phyloP scores from a whole-genome alignment of 2,113 vertebrate species.

The Upupa epops region DNA sequence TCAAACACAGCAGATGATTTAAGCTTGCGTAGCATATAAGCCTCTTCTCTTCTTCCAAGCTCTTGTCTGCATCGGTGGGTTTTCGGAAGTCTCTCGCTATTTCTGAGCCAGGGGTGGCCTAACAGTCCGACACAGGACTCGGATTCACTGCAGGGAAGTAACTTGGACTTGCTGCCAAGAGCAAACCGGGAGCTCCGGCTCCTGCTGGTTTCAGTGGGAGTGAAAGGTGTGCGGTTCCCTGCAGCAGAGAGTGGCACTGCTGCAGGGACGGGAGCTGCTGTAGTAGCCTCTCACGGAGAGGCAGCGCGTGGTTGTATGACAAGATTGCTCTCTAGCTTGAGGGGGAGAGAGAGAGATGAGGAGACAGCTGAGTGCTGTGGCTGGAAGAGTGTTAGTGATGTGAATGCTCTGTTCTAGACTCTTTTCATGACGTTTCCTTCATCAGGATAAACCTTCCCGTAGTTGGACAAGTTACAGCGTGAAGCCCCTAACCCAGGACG shows the following conservation, averaged over 20 bases:
- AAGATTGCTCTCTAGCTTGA: not conserved
- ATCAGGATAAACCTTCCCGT: conserved; percentile 5
- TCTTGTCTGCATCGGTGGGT: not conserved
- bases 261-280: conserved; percentile 1
- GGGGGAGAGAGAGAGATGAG: not conserved
- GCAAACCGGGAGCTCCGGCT: not conserved
- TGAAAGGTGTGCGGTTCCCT: not conserved
- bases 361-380: conserved; percentile 38
- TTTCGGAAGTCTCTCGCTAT: conserved; percentile 30
- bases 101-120: conserved; percentile 9
- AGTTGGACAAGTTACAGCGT: not conserved
- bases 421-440: conserved; percentile 29
- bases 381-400: conserved; percentile 48
- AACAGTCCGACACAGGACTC: not conserved
- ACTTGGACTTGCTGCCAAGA: not conserved
- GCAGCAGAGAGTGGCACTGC: not conserved
- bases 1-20: not conserved
- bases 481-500: conserved; percentile 14
- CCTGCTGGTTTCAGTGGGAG: not conserved
- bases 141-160: conserved; percentile 17
- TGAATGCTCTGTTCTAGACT: conserved; percentile 57
- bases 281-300: not conserved
- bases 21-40: not conserved
- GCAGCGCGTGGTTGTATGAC: not conserved
- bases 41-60: not conserved